Base-by-base conservation (phyloP, 2,888 invertebrate species). In the Odontocerum albicorne region DNA sequence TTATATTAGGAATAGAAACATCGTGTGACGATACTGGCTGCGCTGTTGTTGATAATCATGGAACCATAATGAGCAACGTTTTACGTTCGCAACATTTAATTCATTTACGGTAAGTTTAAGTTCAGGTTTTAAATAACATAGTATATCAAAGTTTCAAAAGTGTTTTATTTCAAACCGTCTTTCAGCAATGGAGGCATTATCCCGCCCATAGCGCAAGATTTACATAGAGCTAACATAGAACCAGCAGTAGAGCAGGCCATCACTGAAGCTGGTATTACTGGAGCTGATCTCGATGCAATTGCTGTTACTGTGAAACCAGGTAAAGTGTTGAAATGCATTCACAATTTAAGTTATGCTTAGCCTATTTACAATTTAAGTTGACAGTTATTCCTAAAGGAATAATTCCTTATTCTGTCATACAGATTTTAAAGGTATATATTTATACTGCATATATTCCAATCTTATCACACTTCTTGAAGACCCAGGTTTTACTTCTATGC, bases 11-110 rank as follows among this genome's bases (percentile, higher is more conserved):
- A 4, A 96, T 98, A 65, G 98, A 98, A 81, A 95, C 96, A 3
- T 96, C 96, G 59, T 98, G 96, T 69, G 97, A 98, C 78, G 98
- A 98, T 70, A 98, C 97, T 1, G 96, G 94, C 16, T 89, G 90
- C 67, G 96, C 94, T 35, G 78, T 98, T 61, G 85, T 98, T 4
- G 83, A 90, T 70, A 77, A 76, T 15, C 66, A 80, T 53, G 88
- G 91, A 20, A 75, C 77, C 57, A 77, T 96, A 63, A 69, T 93
- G 39, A 91, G 92, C 7, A 92, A 97, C 73, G 81, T 87, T 22
- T 71, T 92, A 22, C 76, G 86, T 67, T 94, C 94, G 1, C 97
- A 97, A 72, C 86, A 87, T 62, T 70, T 80, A 62, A 75, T 82
- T 53, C 92, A 92, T 70, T 74, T 90, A 39, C 82, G 82, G 89